Conservation (phyloP, 2,888 invertebrate species). For the Nasonovia ribisnigri region DNA sequence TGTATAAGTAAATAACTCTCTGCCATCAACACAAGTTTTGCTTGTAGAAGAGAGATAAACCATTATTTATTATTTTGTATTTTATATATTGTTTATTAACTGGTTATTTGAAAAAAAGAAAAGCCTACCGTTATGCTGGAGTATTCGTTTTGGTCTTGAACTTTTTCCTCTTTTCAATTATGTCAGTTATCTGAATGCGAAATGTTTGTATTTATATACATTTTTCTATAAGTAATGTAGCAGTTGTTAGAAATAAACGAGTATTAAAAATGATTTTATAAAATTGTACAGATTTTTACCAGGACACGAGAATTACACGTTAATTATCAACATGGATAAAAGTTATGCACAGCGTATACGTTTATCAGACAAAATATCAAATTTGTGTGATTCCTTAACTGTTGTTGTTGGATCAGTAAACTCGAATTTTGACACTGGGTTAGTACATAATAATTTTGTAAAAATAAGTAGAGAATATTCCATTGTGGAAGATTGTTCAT, state of each 20-base stretch:
- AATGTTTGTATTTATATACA: not conserved
- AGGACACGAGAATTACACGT: not conserved
- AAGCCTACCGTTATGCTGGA: not conserved
- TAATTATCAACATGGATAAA: conserved; percentile 27
- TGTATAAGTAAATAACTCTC: too few relatives aligned
- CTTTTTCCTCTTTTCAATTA: not conserved
- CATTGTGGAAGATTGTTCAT: not conserved
- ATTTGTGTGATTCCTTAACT: not conserved
- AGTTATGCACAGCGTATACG: not conserved
- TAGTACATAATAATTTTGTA: not conserved
- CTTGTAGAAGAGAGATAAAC: too few relatives aligned
- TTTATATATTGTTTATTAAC: too few relatives aligned
- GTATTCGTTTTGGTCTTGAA: not conserved
- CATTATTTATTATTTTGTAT: too few relatives aligned
- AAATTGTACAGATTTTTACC: conserved; percentile 38
- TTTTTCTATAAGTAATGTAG: not conserved
- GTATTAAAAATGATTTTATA: not conserved
- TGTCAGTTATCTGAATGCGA: not conserved
- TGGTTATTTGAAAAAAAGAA: too few relatives aligned
- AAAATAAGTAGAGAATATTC: not conserved
- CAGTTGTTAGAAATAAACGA: not conserved
- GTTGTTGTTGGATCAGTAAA: conserved; percentile 13
- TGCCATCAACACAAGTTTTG: too few relatives aligned
- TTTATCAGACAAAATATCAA: conserved; percentile 26
- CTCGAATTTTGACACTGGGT: conserved; percentile 16